These are phyloP conservation scores for Siniperca undulata DNA, from an alignment of 2,797 vertebrate genomes.

Conservation along the genomic window DNA sequence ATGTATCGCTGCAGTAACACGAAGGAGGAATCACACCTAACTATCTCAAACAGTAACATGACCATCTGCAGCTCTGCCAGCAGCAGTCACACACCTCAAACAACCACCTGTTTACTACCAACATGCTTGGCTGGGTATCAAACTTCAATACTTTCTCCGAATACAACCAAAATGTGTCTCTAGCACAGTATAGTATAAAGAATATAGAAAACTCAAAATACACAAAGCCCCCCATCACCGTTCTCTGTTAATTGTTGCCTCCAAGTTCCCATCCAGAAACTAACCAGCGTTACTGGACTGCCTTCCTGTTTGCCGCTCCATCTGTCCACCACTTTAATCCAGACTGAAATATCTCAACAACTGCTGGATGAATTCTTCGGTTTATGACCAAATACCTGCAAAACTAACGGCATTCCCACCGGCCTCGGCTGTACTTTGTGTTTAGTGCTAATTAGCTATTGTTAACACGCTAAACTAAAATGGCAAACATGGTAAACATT, in stretches of 20 bases:
- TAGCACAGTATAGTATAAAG: too few species aligned
- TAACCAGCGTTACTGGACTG: neutral
- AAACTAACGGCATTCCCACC: too few species aligned
- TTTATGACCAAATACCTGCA: too few species aligned
- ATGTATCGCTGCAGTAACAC: slow-evolving; percentile 7
- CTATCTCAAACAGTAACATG: slow-evolving; percentile 23
- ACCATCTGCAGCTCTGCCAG: slow-evolving; percentile 25
- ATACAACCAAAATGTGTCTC: too few species aligned
- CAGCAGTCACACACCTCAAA: neutral
- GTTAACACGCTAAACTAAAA: too few species aligned
- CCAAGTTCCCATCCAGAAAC: neutral
- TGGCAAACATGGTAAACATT: too few species aligned
- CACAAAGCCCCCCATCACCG: too few species aligned
- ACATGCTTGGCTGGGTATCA: neutral
- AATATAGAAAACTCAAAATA: neutral
- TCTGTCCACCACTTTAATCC: neutral
- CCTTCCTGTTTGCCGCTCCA: neutral
- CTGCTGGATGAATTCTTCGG: too few species aligned
- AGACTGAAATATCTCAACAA: neutral
- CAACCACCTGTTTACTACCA: slow-evolving; percentile 20
- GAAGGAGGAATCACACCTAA: slow-evolving; percentile 21
- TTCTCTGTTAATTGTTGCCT: neutral
- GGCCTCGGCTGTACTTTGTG: too few species aligned
- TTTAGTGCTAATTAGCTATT: neutral
- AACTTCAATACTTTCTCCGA: neutral